These are phyloP conservation scores for Mythimna ferrago DNA, from an alignment of 2,888 invertebrate species.

Conservation along the genomic window DNA sequence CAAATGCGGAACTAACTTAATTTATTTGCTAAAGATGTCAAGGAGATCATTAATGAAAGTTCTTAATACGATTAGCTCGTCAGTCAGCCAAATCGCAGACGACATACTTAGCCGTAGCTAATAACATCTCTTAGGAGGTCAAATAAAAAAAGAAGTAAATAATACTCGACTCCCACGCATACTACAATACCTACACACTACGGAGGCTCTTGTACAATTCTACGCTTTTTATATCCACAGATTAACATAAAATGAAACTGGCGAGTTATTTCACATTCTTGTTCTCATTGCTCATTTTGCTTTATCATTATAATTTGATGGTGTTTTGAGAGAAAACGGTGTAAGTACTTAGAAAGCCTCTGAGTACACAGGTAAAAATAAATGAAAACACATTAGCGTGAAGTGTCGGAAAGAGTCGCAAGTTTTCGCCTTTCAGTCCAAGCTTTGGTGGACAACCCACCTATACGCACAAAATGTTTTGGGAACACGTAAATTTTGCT, in stretches of 20 bases:
- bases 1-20: conserved; percentile 24
- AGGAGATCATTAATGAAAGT: conserved; percentile 45
- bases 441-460: neutral
- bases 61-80: conserved; percentile 35
- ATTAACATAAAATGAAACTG: conserved; percentile 54
- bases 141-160: conserved; percentile 27
- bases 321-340: conserved; percentile 46
- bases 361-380: conserved; percentile 16
- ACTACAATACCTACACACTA: conserved; percentile 19
- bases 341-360: conserved; percentile 31
- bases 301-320: conserved; percentile 50
- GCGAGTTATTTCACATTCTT: conserved; percentile 32
- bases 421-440: conserved; percentile 30
- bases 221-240: conserved; percentile 30
- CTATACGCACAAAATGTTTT: too few species aligned
- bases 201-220: conserved; percentile 27
- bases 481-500: too few species aligned
- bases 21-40: conserved; percentile 31
- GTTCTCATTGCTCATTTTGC: conserved; percentile 43
- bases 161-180: conserved; percentile 40
- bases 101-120: conserved; percentile 36
- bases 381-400: conserved; percentile 10
- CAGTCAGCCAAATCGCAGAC: conserved; percentile 37
- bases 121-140: conserved; percentile 27
- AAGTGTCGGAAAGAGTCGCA: conserved; percentile 34